phyloP scores from a whole-genome alignment of 1,140 invertebrate species.

The Drosophila punjabiensis region DNA sequence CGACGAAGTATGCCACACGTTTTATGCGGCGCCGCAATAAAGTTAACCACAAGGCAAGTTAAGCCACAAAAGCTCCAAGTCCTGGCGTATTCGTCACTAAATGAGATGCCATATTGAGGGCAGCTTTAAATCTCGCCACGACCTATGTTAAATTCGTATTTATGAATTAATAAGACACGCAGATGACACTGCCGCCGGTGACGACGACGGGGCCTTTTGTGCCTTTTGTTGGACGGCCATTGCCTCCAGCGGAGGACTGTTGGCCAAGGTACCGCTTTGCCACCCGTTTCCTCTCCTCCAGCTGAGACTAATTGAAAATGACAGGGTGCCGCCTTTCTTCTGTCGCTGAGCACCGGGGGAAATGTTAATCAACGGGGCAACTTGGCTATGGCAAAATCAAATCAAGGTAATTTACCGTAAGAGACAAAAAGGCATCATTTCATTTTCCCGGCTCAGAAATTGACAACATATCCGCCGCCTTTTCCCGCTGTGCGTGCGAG shows the following conservation, averaged over 20 bases:
- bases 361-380: conserved; percentile 52
- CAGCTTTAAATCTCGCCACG: conserved; percentile 32
- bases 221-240: conserved; percentile 51
- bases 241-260: conserved; percentile 11
- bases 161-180: conserved; percentile 77
- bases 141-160: conserved; percentile 65
- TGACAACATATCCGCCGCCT: conserved; percentile 38
- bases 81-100: conserved; percentile 10
- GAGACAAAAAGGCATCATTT: conserved; percentile 81
- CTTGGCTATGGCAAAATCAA: conserved; percentile 66
- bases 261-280: conserved; percentile 25
- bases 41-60: conserved; percentile 12
- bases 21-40: conserved; percentile 22
- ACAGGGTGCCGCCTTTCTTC: conserved; percentile 44
- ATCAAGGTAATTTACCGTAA: conserved; percentile 83
- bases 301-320: conserved; percentile 74
- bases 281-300: conserved; percentile 8
- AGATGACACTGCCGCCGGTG: conserved; percentile 43
- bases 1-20: conserved; percentile 37
- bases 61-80: conserved; percentile 8
- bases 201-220: conserved; percentile 30
- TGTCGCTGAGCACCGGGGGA: conserved; percentile 28
- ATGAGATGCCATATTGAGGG: conserved; percentile 64
- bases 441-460: conserved; percentile 53
- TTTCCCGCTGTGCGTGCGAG: background rate